phyloP scores from a whole-genome alignment of 2,888 invertebrate genomes.

The Mesoligia furuncula region DNA sequence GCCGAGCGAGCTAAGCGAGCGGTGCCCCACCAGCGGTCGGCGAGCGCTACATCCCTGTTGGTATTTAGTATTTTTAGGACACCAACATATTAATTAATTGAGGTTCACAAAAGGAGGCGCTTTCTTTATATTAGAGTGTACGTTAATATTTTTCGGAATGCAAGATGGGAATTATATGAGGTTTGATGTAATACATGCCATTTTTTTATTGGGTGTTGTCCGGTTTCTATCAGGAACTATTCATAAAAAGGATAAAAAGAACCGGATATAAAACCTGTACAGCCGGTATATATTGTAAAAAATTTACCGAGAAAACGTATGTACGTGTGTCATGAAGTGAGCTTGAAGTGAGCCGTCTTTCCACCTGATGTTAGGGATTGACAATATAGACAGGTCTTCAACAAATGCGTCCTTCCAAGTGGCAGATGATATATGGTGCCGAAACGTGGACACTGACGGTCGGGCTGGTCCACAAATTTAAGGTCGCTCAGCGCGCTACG shows the following conservation, averaged over 20 bases:
- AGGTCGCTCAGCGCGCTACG: no score
- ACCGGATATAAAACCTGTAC: neutral
- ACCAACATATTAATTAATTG: neutral
- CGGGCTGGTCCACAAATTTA: no score
- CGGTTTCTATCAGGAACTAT: neutral
- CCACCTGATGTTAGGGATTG: no score
- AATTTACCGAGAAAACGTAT: no score
- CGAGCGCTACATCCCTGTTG: neutral
- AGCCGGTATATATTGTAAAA: neutral
- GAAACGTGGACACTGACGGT: no score
- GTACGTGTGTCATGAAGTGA: no score
- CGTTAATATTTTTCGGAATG: neutral
- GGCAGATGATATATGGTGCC: no score
- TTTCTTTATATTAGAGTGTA: neutral
- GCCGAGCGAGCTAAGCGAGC: neutral
- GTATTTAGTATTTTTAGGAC: neutral
- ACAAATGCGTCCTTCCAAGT: no score
- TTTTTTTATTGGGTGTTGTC: neutral
- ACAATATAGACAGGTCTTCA: no score
- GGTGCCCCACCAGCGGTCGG: neutral
- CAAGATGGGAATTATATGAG: neutral
- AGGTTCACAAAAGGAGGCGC: neutral
- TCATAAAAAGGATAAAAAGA: neutral
- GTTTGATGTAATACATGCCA: neutral
- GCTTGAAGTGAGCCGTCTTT: no score